Base-by-base conservation (phyloP, 2,888 invertebrate genomes). In the Cataglyphis albicans region DNA sequence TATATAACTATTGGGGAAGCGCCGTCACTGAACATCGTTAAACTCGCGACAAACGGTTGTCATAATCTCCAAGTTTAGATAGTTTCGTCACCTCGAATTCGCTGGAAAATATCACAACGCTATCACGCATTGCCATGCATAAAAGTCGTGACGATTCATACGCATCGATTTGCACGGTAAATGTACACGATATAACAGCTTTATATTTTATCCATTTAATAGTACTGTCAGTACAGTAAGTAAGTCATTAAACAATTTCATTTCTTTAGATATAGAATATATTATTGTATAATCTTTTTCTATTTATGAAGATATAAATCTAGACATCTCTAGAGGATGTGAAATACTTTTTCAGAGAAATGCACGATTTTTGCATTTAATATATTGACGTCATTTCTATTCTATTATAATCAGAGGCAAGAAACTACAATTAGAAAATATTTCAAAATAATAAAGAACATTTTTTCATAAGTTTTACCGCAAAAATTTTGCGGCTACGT, bases 1-100 rank as follows among this genome's bases (percentile, higher is more conserved):
- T 83, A 70, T 74, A 73, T 74, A 84, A 85, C 85, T 84, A 81
- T 85, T 38, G 76, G 68, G 73, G 81, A 75, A 82, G 76, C 83
- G 81, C 84, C 86, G 75, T 80, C 80, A 41, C 70, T 72, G 87
- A 89, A 89, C 87, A 84, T 87, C 84, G 86, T 80, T 88, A 82
- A 88, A 88, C 86, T 84, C 80, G 70, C 80, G 73, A 76, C 86
- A 83, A 84, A 86, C 76, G 87, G 76, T 87, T 82, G 82, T 78
- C 86, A 82, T 82, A 84, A 86, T 87, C 78, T 81, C 81, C 59
- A 87, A 87, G 84, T 87, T 87, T 81, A 81, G 84, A 84, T 87
- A 88, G 85, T 87, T 87, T 85, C 76, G 74, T 73, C 83, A 74
- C 78, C 74, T 61, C 65, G 70, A 74, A 70, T 78, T 64, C 57